Evolutionary conservation across 2,797 vertebrate species (phyloP), one percentile per base, ranked within the genome.

Genomic region (Margarornis squamiger): DNA sequence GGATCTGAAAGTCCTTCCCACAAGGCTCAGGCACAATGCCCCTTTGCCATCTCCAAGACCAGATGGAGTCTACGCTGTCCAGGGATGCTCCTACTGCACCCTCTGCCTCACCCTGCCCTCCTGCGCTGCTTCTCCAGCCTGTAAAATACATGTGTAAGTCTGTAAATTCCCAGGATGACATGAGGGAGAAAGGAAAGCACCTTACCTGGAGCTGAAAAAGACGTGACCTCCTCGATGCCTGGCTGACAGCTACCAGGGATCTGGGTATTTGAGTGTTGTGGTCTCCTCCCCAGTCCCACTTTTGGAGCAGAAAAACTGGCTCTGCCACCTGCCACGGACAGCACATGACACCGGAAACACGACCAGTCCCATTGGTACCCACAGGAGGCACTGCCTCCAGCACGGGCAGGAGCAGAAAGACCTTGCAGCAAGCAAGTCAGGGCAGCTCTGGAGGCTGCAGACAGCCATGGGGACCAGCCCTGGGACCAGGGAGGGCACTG

Each of bases 261-360:
- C 57, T 3, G 48, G 73, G 55, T 90, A 90, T 89, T 75, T 94
- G 90, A 92, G 76, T n/a, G 67, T 58, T 49, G 45, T 6, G 10
- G 72, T 92, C 91, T 91, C 86, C 89, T 96, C 94, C 95, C 93
- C 55, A 63, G 85, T 55, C 91, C 90, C 76, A 88, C 30, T 75
- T 75, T 41, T 46, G 74, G 88, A 93, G 91, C 71, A 87, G 93
- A 93, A 96, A 94, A 96, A 97, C 95, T 93, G 84, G 92, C 79
- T 92, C 73, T 76, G 73, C 84, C 48, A 38, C 75, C 43, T 5
- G 12, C 48, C 52, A 88, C 0, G 5, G 81, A 22, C 78, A 82
- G 87, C 89, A 70, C 71, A 58, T 68, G 89, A 95, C 82, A 79
- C 67, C 1, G 11, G 73, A 82, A 92, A 79, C 59, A 34, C 67